phyloP scores from a whole-genome alignment of 2,797 vertebrate species.

The Acridotheres tristis region DNA sequence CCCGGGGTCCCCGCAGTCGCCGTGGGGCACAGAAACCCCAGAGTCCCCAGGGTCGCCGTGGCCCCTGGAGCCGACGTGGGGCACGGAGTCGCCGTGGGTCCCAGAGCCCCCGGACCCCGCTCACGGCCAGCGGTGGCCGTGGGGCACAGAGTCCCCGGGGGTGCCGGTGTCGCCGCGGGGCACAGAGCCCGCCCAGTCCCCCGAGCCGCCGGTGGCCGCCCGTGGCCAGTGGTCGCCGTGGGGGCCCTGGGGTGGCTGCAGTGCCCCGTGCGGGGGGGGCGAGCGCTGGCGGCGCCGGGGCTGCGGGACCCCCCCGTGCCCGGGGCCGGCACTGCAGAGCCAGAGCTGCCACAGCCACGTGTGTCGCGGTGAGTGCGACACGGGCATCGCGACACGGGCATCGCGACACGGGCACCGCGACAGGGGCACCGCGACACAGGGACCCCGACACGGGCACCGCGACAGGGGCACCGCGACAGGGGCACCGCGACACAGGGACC shows the following conservation, averaged over 20 bases:
- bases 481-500: too few species aligned
- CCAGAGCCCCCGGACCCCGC: neutral
- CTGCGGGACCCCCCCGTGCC: slow-evolving; percentile 76
- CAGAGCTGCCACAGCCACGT: slow-evolving; percentile 87
- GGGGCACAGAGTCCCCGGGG: slow-evolving; percentile 56
- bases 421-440: too few species aligned
- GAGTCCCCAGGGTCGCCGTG: too few species aligned
- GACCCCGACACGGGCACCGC: too few species aligned
- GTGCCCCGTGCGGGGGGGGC: slow-evolving; percentile 87
- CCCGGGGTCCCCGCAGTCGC: too few species aligned
- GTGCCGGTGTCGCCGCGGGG: neutral
- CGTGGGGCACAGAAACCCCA: too few species aligned
- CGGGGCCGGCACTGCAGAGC: slow-evolving; percentile 79
- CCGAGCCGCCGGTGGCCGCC: too few species aligned
- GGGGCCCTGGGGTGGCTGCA: slow-evolving; percentile 75
- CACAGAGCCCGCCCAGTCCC: neutral
- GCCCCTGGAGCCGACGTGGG: neutral
- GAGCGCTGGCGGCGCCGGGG: slow-evolving; percentile 81
- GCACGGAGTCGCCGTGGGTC: too few species aligned
- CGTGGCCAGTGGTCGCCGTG: slow-evolving; percentile 74
- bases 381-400: too few species aligned
- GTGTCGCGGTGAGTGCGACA: slow-evolving; percentile 83
- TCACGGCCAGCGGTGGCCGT: too few species aligned
- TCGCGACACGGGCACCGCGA: too few species aligned
- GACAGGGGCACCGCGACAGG: too few species aligned